These are phyloP conservation scores for Notarius lentiginosus DNA, from an alignment of 2,113 vertebrate genomes.

Conservation along the genomic window DNA sequence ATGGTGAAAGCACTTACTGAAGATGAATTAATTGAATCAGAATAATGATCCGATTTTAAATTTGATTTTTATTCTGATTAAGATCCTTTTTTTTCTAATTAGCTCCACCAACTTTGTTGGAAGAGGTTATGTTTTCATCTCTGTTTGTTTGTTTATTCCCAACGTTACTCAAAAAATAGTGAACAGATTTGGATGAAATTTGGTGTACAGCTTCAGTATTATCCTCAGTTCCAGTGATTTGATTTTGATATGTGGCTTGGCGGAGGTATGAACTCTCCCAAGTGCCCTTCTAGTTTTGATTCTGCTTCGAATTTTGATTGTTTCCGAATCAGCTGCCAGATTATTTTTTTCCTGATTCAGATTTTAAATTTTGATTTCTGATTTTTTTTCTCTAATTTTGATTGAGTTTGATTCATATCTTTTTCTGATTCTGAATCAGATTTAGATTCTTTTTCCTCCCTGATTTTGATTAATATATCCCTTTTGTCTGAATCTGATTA, in stretches of 20 bases:
- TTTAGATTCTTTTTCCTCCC: too few species aligned
- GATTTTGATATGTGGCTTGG: too few species aligned
- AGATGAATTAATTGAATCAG: neutral
- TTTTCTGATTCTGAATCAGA: neutral
- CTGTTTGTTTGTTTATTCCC: too few species aligned
- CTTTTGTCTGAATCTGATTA: neutral
- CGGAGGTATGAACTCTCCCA: too few species aligned
- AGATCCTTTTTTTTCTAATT: neutral
- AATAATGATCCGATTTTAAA: neutral
- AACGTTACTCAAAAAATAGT: too few species aligned
- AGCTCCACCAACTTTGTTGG: too few species aligned
- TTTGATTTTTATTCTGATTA: neutral
- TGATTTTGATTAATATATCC: neutral
- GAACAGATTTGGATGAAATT: too few species aligned
- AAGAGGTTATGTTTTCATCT: too few species aligned
- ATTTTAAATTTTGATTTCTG: neutral
- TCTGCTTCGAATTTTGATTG: neutral
- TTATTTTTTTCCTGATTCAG: neutral
- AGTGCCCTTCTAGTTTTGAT: neutral
- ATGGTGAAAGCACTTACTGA: neutral
- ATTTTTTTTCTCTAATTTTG: neutral
- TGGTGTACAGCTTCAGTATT: too few species aligned
- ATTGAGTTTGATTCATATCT: neutral
- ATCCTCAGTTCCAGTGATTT: too few species aligned
- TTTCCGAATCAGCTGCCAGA: neutral